Evolutionary conservation across 2,888 invertebrate genomes (phyloP).

Genomic region (Taenaris catops): DNA sequence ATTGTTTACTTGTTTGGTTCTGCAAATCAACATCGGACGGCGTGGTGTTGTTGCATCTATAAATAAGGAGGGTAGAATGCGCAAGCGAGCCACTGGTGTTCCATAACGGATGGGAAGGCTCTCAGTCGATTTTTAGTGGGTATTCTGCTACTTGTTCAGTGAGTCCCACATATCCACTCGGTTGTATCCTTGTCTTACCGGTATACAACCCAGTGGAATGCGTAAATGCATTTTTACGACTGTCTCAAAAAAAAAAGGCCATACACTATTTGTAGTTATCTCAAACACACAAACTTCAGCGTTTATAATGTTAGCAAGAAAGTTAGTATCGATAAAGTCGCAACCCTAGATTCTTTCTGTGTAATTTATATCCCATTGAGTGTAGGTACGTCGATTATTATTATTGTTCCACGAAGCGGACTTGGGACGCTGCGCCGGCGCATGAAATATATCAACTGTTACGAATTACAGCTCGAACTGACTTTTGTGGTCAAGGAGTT

Average conservation of each 20-base stretch:
- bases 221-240: too few relatives aligned
- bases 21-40: constrained; percentile 63
- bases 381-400: constrained; percentile 60
- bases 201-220: too few relatives aligned
- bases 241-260: too few relatives aligned
- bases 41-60: constrained; percentile 66
- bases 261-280: too few relatives aligned
- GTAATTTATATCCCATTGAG: constrained; percentile 75
- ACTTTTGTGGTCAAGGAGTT: background rate
- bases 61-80: constrained; percentile 78
- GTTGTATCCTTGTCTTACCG: too few relatives aligned
- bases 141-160: too few relatives aligned
- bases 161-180: too few relatives aligned
- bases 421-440: constrained; percentile 32
- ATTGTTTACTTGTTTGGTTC: constrained; percentile 62
- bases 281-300: background rate
- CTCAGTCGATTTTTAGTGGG: too few relatives aligned
- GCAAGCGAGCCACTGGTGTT: too few relatives aligned
- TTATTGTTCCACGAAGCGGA: constrained; percentile 59
- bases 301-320: too few relatives aligned
- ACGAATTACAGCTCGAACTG: constrained; percentile 25
- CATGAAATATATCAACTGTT: constrained; percentile 35
- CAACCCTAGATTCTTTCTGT: constrained; percentile 37
- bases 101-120: too few relatives aligned
- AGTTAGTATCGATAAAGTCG: constrained; percentile 13